Evolutionary conservation across 2,888 invertebrate genomes (phyloP).

Genomic region (Acutogordius australiensis): DNA sequence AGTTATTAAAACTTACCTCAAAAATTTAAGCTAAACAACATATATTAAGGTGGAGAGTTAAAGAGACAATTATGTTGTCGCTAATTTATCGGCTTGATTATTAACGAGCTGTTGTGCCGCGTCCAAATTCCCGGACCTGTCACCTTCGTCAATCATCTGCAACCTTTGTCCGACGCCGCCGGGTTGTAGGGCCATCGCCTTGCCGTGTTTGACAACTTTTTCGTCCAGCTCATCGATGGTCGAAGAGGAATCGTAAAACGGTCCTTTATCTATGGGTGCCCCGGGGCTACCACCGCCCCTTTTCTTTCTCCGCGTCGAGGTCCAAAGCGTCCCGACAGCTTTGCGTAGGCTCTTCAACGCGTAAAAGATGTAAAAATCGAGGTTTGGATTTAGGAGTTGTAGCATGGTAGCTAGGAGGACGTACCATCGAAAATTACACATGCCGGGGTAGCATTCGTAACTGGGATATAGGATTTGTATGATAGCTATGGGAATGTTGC

Average conservation of each 20-base stretch:
- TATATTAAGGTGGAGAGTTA: too few species aligned
- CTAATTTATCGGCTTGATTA: too few species aligned
- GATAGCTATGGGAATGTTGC: slow-evolving; percentile 6
- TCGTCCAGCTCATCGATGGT: background rate
- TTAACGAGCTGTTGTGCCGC: too few species aligned
- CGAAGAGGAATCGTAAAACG: background rate
- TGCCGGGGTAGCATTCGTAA: slow-evolving; percentile 3
- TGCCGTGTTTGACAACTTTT: too few species aligned
- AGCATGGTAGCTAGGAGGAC: background rate
- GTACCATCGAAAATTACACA: background rate
- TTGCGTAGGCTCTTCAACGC: background rate
- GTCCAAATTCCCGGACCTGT: too few species aligned
- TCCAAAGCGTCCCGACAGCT: slow-evolving; percentile 1
- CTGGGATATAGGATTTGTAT: background rate
- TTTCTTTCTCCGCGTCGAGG: background rate
- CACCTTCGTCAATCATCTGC: too few species aligned
- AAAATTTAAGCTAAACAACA: too few species aligned
- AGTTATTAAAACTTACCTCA: too few species aligned
- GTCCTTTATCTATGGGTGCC: background rate
- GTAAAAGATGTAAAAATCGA: slow-evolving; percentile 6
- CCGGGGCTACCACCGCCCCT: too few species aligned
- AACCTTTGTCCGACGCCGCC: too few species aligned
- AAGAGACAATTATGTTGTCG: too few species aligned
- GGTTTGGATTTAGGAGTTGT: slow-evolving; percentile 1
- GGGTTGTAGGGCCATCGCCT: too few species aligned